Evolutionary conservation across 64 coral and sea anemone genomes (phyloP), one percentile per base, ranked within the genome.

Genomic region (Dendronephthya gigantea): DNA sequence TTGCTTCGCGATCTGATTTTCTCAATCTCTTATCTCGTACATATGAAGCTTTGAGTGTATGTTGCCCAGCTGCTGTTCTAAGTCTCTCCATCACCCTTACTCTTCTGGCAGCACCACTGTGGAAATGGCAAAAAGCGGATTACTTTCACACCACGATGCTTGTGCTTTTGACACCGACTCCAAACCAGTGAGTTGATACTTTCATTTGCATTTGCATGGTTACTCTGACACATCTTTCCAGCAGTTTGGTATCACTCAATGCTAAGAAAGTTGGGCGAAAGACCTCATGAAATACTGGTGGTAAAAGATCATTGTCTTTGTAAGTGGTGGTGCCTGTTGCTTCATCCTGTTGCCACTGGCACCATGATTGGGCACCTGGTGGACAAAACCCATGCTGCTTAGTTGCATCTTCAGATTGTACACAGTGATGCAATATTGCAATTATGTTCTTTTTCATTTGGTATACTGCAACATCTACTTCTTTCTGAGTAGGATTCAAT

Each of bases 351-450:
- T 74, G 68, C 68, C 68, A 74, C 32, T 74, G 22, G 68, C 68
- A 74, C 9, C 68, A 74, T 11, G 68, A 74, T 27, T 12, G 11
- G 22, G n/a, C 30, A 25, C 68, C 68, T 25, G 32, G n/a, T 74
- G 68, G 68, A 35, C 68, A 74, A 74, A 74, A 74, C 11, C 68
- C 19, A 35, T 74, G 68, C 32, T 74, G 68, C 68, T 74, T 74
- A 74, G n/a, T 74, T 27, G 68, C 68, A 74, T 74, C 0, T 30
- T 74, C 68, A 74, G n/a, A 30, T 74, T 74, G 68, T 30, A 74
- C 68, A 74, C n/a, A 74, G 33, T 74, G 68, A 35, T 74, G n/a
- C 68, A 74, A 74, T 30, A 74, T 74, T 27, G 68, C 68, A 74
- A 74, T 74, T 74, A 52, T 8, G 2, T 74, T 74, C 68, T 74